Evolutionary conservation across 2,888 invertebrate genomes (phyloP), one percentile per base, ranked within the genome.

Genomic region (Acronicta psi): DNA sequence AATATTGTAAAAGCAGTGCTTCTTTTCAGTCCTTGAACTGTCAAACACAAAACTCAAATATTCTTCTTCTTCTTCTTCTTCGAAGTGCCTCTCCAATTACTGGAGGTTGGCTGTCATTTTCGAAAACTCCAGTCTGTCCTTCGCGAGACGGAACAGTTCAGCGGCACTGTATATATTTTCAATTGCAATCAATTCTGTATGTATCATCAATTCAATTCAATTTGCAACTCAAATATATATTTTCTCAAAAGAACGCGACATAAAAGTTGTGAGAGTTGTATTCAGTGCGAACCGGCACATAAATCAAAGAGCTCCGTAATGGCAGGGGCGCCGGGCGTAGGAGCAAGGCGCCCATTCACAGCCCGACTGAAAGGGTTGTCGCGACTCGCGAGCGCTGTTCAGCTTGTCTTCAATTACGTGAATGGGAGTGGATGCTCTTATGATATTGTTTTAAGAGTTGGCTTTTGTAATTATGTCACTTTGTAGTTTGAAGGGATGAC

Each of bases 291-390:
- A 76, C 79, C 58, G 59, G 54, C 45, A 62, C 74, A 74, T 80
- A 79, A 82, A 83, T 84, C 83, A 82, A 76, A 78, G 77, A 64
- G 62, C 63, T 63, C 50, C 58, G 54, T 77, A 75, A 81, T 75
- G 79, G 73, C 40, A 47, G 45, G 36, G n/a, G n/a, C n/a, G n/a
- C n/a, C 20, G 17, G 16, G 34, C n/a, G 34, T n/a, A 13, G 34
- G 6, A 4, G n/a, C n/a, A 0, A n/a, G 45, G 63, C 54, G 57
- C 51, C 46, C 59, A 61, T 59, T 67, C 65, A 65, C 65, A 18
- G 58, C 7, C 36, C 38, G 40, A 59, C 77, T 73, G 61, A 64
- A 76, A 69, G 70, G 57, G 51, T 58, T 61, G 59, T n/a, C n/a
- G 34, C 34, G 34, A 34, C 34, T 63, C 52, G 52, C 47, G 52